Percentiles rank a stretch among this genome's conserved stretches.
Evolutionary conservation across 2,797 vertebrate genomes (phyloP).

Genomic region (Heterohyrax brucei): DNA sequence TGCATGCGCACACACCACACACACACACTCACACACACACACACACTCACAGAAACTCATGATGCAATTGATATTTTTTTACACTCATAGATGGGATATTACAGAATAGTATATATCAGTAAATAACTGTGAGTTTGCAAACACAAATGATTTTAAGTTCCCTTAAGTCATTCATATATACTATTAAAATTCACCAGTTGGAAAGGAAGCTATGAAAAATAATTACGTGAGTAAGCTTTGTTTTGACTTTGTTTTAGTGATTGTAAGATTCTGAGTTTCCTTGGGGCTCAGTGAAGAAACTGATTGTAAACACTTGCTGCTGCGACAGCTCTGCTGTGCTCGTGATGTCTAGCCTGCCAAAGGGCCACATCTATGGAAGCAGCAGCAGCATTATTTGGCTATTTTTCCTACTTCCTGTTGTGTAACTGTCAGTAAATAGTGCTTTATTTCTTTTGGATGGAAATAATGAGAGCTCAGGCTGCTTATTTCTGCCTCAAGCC

Average conservation of each 20-base stretch:
- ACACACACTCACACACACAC: not conserved
- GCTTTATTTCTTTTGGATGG: not conserved
- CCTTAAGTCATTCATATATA: not conserved
- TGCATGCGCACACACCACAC: not conserved
- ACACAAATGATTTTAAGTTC: not conserved
- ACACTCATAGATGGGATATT: not conserved
- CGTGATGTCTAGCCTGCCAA: not conserved
- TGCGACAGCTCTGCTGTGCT: not conserved
- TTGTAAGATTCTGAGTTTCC: not conserved
- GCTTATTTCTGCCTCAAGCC: not conserved
- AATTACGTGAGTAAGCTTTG: not conserved
- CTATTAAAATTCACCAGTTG: not conserved
- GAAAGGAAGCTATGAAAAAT: not conserved
- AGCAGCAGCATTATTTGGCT: not conserved
- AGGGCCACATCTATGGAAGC: not conserved
- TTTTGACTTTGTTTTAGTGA: not conserved
- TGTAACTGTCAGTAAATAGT: not conserved
- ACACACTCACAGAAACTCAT: not conserved
- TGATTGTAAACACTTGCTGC: not conserved
- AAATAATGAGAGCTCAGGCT: not conserved
- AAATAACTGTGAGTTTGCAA: conserved; percentile 11
- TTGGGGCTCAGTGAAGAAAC: not conserved
- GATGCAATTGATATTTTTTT: not conserved
- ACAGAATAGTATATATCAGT: not conserved
- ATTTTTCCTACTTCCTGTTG: not conserved